A percentile compares a stretch with the other conserved stretches of the same genome.
phyloP scores from a whole-genome alignment of 35 echinoderm and acorn worm species.

The Hemicentrotus pulcherrimus region DNA sequence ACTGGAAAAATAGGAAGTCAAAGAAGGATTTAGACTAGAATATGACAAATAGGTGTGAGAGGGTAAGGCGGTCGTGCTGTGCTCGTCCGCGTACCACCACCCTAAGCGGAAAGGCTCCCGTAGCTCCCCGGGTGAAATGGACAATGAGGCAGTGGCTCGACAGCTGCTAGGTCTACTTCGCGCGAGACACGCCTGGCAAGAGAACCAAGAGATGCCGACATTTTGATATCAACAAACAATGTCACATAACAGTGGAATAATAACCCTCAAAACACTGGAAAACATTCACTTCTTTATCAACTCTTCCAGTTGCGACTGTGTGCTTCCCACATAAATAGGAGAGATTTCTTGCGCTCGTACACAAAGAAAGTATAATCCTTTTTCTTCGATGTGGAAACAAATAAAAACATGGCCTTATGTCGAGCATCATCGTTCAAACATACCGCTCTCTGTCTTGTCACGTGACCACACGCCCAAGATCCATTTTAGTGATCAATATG shows the following conservation, averaged over 20 bases:
- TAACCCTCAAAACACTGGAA: not conserved
- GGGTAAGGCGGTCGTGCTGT: not conserved
- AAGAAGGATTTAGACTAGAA: not conserved
- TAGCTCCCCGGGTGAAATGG: not conserved
- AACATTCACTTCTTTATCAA: not conserved
- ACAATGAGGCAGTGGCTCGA: not conserved
- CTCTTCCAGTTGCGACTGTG: not conserved
- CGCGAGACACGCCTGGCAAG: not conserved
- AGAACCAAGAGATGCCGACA: not conserved
- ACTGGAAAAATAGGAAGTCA: not conserved
- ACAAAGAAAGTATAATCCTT: not conserved
- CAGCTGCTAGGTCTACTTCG: not conserved
- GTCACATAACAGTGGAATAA: constrained; percentile 1
- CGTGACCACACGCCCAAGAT: not conserved
- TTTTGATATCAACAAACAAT: not conserved
- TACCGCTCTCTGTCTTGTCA: not conserved
- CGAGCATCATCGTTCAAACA: not conserved
- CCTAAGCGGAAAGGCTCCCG: constrained; percentile 23
- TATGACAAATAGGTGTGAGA: constrained; percentile 12
- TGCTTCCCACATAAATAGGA: not conserved
- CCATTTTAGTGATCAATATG: not conserved
- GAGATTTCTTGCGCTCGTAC: not conserved
- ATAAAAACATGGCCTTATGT: not conserved
- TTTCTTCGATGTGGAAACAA: not conserved
- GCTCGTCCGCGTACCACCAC: not conserved